phyloP scores from a whole-genome alignment of 2,113 vertebrate genomes.

The Crotophaga sulcirostris region DNA sequence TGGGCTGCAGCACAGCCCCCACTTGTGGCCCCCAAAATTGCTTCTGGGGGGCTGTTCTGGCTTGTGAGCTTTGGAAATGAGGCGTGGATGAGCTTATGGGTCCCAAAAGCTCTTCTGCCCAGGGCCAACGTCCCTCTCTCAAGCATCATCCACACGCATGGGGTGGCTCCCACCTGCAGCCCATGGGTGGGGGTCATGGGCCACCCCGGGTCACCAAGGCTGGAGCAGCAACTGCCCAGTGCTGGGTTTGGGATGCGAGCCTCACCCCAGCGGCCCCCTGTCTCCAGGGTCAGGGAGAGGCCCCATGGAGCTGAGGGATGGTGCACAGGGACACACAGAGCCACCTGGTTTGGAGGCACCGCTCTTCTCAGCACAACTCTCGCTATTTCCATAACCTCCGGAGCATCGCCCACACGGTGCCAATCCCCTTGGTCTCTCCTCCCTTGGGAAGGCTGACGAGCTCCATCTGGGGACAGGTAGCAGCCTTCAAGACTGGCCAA shows the following conservation, averaged over 20 bases:
- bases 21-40: accelerated
- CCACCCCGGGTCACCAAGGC: accelerated
- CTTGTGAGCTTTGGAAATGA: background rate
- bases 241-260: background rate
- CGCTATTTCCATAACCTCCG: accelerated
- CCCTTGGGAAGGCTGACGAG: background rate
- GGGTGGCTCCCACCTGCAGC: background rate
- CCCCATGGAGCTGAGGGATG: accelerated
- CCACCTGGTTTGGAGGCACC: accelerated
- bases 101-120: background rate
- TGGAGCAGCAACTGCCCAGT: background rate
- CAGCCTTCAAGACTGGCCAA: background rate
- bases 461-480: accelerated
- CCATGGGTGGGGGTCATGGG: background rate
- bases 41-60: background rate
- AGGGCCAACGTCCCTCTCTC: accelerated
- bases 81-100: accelerated
- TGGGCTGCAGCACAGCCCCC: background rate
- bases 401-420: accelerated
- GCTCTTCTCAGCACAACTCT: accelerated
- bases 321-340: accelerated
- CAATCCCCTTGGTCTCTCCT: accelerated
- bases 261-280: background rate
- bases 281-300: background rate
- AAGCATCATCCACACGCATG: accelerated